Conservation (phyloP, 1,140 invertebrate species). For the Steinernema feltiae region DNA sequence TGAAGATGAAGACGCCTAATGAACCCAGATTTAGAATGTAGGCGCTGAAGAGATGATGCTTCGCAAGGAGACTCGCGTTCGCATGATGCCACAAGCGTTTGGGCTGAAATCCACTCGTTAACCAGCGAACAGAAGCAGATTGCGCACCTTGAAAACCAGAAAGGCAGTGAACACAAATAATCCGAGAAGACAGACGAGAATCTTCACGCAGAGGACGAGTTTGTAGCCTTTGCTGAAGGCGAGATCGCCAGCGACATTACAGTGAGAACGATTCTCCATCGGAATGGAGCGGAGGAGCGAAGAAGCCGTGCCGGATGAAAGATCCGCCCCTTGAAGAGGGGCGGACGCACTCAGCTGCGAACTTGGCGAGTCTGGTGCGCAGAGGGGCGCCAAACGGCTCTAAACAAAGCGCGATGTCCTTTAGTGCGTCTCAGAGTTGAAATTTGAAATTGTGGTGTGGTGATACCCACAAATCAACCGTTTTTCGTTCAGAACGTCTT, state of each 20-base stretch:
- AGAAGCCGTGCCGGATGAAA: neutral
- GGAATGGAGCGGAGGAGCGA: neutral
- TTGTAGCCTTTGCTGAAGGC: constrained; percentile 1
- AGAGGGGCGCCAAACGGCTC: no score
- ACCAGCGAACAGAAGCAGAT: no score
- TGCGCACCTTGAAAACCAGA: neutral
- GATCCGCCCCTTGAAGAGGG: neutral
- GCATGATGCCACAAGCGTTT: neutral
- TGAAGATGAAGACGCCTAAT: neutral
- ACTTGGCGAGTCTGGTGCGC: no score
- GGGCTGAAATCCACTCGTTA: neutral
- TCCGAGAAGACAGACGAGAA: neutral
- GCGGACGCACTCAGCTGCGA: no score
- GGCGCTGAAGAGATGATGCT: neutral
- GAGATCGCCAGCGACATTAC: neutral
- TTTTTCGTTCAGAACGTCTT: no score
- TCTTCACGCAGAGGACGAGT: neutral
- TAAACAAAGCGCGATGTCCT: no score
- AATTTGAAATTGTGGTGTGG: no score
- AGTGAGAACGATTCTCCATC: neutral
- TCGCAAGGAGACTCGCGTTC: neutral
- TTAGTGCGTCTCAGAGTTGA: no score
- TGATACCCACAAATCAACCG: no score
- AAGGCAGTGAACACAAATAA: neutral
- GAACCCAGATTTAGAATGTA: neutral